These are phyloP conservation scores for Ganaspis sp. DNA, from an alignment of 1,140 invertebrate species.

Conservation along the genomic window DNA sequence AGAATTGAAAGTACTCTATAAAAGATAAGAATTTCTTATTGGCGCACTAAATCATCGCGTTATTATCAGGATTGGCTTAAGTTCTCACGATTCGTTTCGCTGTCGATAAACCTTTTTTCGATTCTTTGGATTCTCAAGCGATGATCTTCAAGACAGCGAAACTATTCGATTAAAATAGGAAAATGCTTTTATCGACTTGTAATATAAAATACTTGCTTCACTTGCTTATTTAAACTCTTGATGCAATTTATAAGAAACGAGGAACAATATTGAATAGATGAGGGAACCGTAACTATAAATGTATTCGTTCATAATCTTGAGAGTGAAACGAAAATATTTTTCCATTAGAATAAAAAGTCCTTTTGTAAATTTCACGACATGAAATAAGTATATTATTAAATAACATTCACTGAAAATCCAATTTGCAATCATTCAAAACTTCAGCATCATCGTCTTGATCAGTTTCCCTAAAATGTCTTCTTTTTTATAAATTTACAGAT, in stretches of 20 bases:
- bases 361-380: background rate
- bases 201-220: background rate
- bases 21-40: background rate
- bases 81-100: constrained; percentile 3
- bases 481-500: background rate
- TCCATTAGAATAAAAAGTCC: background rate
- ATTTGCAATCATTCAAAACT: too few relatives aligned
- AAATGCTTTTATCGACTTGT: background rate
- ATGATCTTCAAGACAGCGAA: background rate
- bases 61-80: background rate
- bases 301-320: background rate
- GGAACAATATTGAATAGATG: too few relatives aligned
- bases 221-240: too few relatives aligned
- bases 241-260: too few relatives aligned
- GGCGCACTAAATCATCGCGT: background rate
- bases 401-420: too few relatives aligned
- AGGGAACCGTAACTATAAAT: too few relatives aligned
- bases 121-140: background rate
- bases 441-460: too few relatives aligned
- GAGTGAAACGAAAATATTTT: background rate
- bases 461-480: too few relatives aligned
- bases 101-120: background rate
- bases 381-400: too few relatives aligned
- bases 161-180: constrained; percentile 21
- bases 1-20: background rate